Evolutionary conservation across 2,113 vertebrate genomes (phyloP).

Genomic region (Egretta garzetta): DNA sequence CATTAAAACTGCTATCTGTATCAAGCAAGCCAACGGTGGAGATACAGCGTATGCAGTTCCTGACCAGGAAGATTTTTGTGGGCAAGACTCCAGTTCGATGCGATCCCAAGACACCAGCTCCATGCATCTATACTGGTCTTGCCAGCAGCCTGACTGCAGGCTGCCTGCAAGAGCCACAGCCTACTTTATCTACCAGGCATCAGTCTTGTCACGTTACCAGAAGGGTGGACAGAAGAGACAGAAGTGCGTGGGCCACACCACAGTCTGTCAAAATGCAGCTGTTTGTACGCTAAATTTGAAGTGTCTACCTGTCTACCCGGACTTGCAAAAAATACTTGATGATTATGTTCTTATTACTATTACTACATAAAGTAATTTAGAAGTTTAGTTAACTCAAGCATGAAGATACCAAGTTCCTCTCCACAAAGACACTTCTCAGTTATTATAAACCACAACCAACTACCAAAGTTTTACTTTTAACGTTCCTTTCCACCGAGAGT

Average conservation of each 20-base stretch:
- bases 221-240: accelerated
- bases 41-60: neutral
- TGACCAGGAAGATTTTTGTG: neutral
- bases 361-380: neutral
- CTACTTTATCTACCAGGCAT: neutral
- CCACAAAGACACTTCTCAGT: neutral
- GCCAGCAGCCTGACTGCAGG: neutral
- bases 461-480: neutral
- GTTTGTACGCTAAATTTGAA: neutral
- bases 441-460: neutral
- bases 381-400: neutral
- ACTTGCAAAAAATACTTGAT: neutral
- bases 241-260: neutral
- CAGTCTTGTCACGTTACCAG: accelerated
- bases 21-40: neutral
- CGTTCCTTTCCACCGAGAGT: neutral
- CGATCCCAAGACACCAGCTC: neutral
- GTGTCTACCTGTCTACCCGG: neutral
- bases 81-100: neutral
- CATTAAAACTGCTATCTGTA: neutral
- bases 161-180: neutral
- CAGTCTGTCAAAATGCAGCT: neutral
- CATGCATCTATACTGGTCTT: accelerated
- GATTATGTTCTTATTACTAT: neutral
- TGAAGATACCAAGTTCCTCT: neutral